Base-by-base conservation (phyloP, 2,797 vertebrate species). In the Sebastes vulpes region DNA sequence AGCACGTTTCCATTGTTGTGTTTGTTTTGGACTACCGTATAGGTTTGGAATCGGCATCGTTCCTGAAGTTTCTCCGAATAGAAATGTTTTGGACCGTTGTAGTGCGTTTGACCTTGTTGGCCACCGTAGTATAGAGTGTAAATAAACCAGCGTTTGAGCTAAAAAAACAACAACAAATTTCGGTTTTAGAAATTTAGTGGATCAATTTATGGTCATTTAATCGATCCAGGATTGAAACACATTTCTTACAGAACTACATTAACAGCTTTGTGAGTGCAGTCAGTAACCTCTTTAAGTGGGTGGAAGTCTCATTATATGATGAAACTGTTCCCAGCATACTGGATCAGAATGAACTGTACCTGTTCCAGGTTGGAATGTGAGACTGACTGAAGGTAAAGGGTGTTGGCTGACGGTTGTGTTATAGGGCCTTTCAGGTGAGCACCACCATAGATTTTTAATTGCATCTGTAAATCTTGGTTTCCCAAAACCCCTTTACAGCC, bases 381-480 rank as follows among this genome's bases (percentile, higher is more conserved):
- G 35, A 58, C 18, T 14, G 28, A 52, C 20, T 3, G 52, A 56
- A 23, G 8, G 6, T 32, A 14, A 1, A 16, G 20, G 73, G 71
- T 65, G 70, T 56, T 73, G 53, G 56, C 54, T 25, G 64, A 75
- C 82, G 28, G 61, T 7, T 7, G 5, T 6, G 1, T 25, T 5
- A 38, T 14, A 3, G 10, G 32, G 31, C 11, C 54, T 54, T 71
- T 66, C 68, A 75, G 72, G 68, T 77, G 56, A 74, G 9, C 32
- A 2, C 32, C 67, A 54, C 35, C 61, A 25, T 16, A 54, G n/a
- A 68, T 60, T 29, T 78, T 54, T 77, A 79, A 86, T 71, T 77
- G 67, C 18, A 20, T 48, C 50, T 73, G 54, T 84, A 79, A 81
- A 84, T 80, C 81, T 21, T 35, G 7, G 11, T 5, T 1, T 64